phyloP scores from a whole-genome alignment of 2,113 vertebrate species.

The Gymnobelideus leadbeateri region DNA sequence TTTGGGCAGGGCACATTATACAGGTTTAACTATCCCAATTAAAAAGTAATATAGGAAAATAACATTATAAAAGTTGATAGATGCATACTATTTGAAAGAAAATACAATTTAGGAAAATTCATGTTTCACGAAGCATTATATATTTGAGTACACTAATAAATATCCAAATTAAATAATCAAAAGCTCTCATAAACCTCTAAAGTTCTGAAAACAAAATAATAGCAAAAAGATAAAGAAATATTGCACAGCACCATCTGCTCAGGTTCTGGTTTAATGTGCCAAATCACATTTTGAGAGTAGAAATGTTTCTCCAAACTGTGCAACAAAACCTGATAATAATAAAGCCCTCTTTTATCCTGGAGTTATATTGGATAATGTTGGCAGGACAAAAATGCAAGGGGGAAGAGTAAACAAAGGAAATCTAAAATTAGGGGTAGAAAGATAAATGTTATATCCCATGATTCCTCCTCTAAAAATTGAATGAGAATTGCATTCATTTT shows the following conservation, averaged over 20 bases:
- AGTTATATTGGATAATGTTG: conserved; percentile 5
- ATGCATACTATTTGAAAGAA: conserved; percentile 21
- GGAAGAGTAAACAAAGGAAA: not conserved
- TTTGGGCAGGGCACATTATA: not conserved
- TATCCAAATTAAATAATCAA: conserved; percentile 63
- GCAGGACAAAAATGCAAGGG: not conserved
- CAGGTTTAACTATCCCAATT: too few species aligned
- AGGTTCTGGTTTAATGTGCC: conserved; percentile 58
- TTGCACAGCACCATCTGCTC: conserved; percentile 46
- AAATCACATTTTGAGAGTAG: conserved; percentile 51
- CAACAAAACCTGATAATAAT: conserved; percentile 66
- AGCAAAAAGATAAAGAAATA: conserved; percentile 63
- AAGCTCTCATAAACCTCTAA: conserved; percentile 55
- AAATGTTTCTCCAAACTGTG: conserved; percentile 58
- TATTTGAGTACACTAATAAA: conserved; percentile 45
- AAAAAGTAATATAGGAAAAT: not conserved
- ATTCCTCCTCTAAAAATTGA: not conserved
- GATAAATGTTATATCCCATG: not conserved
- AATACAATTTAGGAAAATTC: not conserved
- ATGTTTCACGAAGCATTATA: conserved; percentile 17
- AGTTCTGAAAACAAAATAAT: conserved; percentile 68
- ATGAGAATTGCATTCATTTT: not conserved
- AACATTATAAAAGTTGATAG: conserved; percentile 33
- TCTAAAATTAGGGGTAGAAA: not conserved
- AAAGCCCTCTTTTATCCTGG: conserved; percentile 34